These are phyloP conservation scores for Leptobrachium ailaonicum DNA, from an alignment of 2,113 vertebrate genomes.

Conservation along the genomic window DNA sequence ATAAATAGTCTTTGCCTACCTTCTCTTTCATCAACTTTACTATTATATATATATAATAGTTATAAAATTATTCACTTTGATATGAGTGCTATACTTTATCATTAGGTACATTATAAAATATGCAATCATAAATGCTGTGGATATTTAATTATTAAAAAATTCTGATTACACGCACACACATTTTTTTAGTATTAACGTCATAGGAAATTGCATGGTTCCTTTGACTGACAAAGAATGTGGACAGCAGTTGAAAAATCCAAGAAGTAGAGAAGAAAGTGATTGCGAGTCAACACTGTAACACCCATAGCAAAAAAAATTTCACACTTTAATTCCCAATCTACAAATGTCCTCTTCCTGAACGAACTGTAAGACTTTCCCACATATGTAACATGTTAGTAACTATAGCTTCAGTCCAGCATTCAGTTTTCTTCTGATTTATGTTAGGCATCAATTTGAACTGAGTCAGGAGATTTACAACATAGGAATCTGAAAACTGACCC, in stretches of 20 bases:
- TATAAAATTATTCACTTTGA: too few relatives aligned
- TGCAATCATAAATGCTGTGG: too few relatives aligned
- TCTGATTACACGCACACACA: too few relatives aligned
- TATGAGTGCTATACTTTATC: too few relatives aligned
- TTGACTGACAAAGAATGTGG: constrained; percentile 47
- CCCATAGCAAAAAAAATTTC: constrained; percentile 49
- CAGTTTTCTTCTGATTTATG: constrained; percentile 63
- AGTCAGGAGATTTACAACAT: constrained; percentile 60
- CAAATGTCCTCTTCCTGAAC: constrained; percentile 52
- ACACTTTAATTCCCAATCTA: constrained; percentile 56
- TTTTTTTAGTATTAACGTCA: too few relatives aligned
- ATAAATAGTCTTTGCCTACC: too few relatives aligned
- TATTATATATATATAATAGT: too few relatives aligned
- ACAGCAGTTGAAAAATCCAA: constrained; percentile 48
- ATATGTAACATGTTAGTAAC: constrained; percentile 54
- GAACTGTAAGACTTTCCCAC: constrained; percentile 50
- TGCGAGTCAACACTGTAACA: constrained; percentile 49
- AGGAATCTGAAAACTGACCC: constrained; percentile 65
- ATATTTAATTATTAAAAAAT: too few relatives aligned
- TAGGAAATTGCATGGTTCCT: background rate
- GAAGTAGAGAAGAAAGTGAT: constrained; percentile 48
- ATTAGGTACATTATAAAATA: too few relatives aligned
- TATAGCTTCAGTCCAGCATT: constrained; percentile 55
- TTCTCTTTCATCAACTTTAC: too few relatives aligned
- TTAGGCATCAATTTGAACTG: constrained; percentile 64